Percentiles rank a stretch among this genome's conserved stretches.
Evolutionary conservation across 2,797 vertebrate genomes (phyloP).

Genomic region (Sebastes ruberrimus): DNA sequence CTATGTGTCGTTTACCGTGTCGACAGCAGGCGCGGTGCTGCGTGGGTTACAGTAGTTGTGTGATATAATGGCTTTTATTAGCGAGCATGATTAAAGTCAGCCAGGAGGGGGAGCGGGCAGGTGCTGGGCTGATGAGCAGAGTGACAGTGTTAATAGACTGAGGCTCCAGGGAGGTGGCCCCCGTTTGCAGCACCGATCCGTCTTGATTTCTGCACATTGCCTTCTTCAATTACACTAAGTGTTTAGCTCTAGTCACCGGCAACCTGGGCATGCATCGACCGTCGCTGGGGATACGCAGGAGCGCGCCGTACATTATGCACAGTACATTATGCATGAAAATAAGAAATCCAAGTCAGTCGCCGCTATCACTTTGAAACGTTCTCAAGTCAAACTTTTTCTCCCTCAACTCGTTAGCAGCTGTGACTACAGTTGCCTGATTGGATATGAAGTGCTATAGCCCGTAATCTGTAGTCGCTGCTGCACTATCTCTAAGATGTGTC

Average conservation of each 20-base stretch:
- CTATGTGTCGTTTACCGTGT: constrained; percentile 42
- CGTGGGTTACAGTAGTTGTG: constrained; percentile 71
- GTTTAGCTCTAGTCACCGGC: constrained; percentile 71
- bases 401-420: constrained; percentile 34
- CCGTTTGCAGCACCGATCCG: constrained; percentile 76
- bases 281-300: constrained; percentile 25
- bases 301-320: constrained; percentile 20
- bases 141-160: constrained; percentile 85
- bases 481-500: constrained; percentile 70
- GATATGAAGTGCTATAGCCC: constrained; percentile 49
- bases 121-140: constrained; percentile 83
- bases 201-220: constrained; percentile 85
- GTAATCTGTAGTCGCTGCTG: constrained; percentile 62
- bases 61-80: constrained; percentile 83
- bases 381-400: constrained; percentile 19
- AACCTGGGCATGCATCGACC: constrained; percentile 47
- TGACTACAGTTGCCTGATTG: constrained; percentile 39
- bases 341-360: constrained; percentile 28
- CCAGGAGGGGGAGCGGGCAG: constrained; percentile 76
- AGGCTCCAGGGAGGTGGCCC: constrained; percentile 81
- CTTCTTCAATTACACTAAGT: constrained; percentile 83
- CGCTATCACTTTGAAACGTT: constrained; percentile 25
- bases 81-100: constrained; percentile 79
- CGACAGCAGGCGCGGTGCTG: constrained; percentile 65
- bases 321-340: constrained; percentile 51